Conservation (phyloP, 1,140 invertebrate genomes). For the Bombus soroeensis region DNA sequence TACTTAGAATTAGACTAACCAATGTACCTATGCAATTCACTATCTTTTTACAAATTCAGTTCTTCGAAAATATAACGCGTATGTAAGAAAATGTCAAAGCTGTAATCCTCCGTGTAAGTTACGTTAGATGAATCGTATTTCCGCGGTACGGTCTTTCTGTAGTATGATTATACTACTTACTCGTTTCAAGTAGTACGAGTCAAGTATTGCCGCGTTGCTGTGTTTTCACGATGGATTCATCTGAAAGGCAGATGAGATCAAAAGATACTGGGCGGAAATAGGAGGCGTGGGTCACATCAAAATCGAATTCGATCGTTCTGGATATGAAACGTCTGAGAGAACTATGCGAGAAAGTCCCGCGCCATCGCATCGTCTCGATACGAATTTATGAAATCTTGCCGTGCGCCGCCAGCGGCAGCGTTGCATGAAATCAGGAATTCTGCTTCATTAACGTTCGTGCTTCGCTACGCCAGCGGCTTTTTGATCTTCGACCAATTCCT, state of each 20-base stretch:
- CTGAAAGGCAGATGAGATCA: not conserved
- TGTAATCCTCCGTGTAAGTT: not conserved
- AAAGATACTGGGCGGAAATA: not conserved
- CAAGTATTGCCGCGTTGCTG: not conserved
- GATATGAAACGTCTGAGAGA: not conserved
- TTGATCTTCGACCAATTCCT: slow-evolving; percentile 73
- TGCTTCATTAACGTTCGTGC: slow-evolving; percentile 51
- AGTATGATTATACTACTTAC: not conserved
- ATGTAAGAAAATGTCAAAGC: not conserved
- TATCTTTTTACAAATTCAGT: too few relatives aligned
- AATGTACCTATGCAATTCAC: too few relatives aligned
- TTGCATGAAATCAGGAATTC: slow-evolving; percentile 55
- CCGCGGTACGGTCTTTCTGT: not conserved
- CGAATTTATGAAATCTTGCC: slow-evolving; percentile 47
- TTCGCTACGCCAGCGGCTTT: slow-evolving; percentile 75
- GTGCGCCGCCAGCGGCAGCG: not conserved
- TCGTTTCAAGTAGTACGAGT: not conserved
- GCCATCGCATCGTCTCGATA: not conserved
- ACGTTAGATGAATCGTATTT: not conserved
- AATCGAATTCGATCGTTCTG: slow-evolving; percentile 4
- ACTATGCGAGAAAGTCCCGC: not conserved
- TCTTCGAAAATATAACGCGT: too few relatives aligned
- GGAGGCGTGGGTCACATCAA: not conserved
- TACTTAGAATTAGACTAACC: too few relatives aligned
- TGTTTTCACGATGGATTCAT: not conserved